A percentile compares a stretch with the other conserved stretches of the same genome.
Conservation (phyloP, 1,140 invertebrate genomes). For the Pseudomyrmex dendroicus region DNA sequence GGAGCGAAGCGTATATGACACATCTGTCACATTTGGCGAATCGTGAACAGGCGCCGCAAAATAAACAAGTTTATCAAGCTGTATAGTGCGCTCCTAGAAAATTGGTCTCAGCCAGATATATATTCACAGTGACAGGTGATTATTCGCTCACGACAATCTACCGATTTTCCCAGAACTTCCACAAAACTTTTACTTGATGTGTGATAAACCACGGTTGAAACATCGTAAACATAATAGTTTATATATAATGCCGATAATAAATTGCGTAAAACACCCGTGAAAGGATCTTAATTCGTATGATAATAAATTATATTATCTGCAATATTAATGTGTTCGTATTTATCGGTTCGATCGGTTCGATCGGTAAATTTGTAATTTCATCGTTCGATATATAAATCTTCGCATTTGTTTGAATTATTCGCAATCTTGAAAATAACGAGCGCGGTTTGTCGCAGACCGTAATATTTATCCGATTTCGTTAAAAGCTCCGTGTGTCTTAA, state of each 20-base stretch:
- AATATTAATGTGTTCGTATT: not conserved
- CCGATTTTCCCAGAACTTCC: constrained; percentile 2
- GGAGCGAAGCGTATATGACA: not conserved
- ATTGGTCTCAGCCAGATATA: constrained; percentile 52
- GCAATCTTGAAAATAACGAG: constrained; percentile 58
- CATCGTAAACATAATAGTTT: not conserved
- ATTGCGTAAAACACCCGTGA: not conserved
- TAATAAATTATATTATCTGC: not conserved
- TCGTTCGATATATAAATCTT: not conserved
- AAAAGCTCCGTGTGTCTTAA: constrained; percentile 44
- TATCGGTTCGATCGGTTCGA: too few relatives aligned
- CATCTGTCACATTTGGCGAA: constrained; percentile 36
- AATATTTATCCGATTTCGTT: constrained; percentile 54
- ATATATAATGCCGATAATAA: not conserved
- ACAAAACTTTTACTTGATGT: not conserved
- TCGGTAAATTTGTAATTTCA: not conserved
- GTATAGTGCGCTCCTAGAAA: constrained; percentile 42
- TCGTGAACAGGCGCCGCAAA: constrained; percentile 41
- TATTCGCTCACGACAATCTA: constrained; percentile 39
- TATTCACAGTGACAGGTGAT: constrained; percentile 52
- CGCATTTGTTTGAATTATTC: constrained; percentile 46
- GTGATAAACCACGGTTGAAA: not conserved
- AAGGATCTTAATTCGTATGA: too few relatives aligned
- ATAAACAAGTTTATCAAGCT: constrained; percentile 65
- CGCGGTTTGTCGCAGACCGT: constrained; percentile 36